Percentiles rank a stretch among this genome's conserved stretches.
Conservation (phyloP, 2,888 invertebrate species). For the Colostygia pectinataria region DNA sequence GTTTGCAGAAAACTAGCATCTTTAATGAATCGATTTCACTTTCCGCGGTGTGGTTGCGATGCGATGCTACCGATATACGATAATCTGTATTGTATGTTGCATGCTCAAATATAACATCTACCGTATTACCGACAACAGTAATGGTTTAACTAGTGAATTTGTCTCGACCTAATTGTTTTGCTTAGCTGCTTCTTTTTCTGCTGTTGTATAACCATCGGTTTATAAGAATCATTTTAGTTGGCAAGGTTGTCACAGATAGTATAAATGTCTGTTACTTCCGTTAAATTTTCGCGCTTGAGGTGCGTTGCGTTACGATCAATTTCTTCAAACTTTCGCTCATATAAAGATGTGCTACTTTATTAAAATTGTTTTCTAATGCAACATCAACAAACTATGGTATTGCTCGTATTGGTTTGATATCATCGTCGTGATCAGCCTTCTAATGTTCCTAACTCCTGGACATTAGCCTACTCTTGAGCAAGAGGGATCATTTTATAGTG, state of each 20-base stretch:
- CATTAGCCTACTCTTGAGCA: too few relatives aligned
- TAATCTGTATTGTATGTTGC: slow-evolving; percentile 22
- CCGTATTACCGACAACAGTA: slow-evolving; percentile 19
- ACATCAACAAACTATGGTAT: background rate
- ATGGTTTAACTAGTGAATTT: slow-evolving; percentile 37
- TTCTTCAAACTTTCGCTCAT: slow-evolving; percentile 12
- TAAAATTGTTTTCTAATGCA: background rate
- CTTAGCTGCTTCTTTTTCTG: slow-evolving; percentile 17
- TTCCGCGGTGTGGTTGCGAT: slow-evolving; percentile 48
- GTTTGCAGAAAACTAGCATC: slow-evolving; percentile 30
- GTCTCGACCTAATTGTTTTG: slow-evolving; percentile 51
- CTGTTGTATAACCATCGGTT: slow-evolving; percentile 4
- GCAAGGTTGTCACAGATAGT: slow-evolving; percentile 4
- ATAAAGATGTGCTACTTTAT: background rate
- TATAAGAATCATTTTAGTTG: slow-evolving; percentile 12
- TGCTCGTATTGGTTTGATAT: too few relatives aligned
- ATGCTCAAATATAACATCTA: slow-evolving; percentile 27
- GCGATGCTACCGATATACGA: slow-evolving; percentile 20
- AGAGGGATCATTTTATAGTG: too few relatives aligned
- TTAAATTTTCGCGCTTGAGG: slow-evolving; percentile 41
- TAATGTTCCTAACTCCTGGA: too few relatives aligned
- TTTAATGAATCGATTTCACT: slow-evolving; percentile 59
- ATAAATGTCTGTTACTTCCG: slow-evolving; percentile 18
- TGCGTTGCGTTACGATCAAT: slow-evolving; percentile 9
- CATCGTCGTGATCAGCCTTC: too few relatives aligned